phyloP scores from a whole-genome alignment of 2,113 vertebrate species.

The Epinephelus cyanopodus region DNA sequence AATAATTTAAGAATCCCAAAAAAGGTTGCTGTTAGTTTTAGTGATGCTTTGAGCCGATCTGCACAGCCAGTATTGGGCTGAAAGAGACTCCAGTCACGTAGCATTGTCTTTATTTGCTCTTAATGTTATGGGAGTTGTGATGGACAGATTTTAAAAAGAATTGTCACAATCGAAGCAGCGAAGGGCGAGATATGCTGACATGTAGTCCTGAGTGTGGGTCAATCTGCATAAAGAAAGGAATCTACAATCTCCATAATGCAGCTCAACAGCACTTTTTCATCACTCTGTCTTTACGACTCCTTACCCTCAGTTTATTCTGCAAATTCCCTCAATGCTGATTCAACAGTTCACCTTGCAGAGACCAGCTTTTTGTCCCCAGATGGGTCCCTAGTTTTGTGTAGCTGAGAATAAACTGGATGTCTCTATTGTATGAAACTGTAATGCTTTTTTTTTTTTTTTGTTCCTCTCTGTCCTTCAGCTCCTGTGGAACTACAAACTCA shows the following conservation, averaged over 20 bases:
- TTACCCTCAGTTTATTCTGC: background rate
- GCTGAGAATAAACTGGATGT: background rate
- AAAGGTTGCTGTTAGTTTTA: background rate
- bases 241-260: background rate
- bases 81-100: no score
- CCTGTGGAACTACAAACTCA: constrained; percentile 97
- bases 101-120: no score
- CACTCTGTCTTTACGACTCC: background rate
- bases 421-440: background rate
- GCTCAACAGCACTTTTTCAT: background rate
- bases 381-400: background rate
- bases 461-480: constrained; percentile 79
- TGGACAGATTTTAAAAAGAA: no score
- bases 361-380: background rate
- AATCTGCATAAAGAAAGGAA: background rate
- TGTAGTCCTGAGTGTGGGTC: background rate
- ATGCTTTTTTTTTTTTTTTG: background rate
- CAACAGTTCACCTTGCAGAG: background rate
- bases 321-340: background rate
- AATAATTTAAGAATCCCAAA: background rate
- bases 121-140: no score
- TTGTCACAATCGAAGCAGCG: no score
- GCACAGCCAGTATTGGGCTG: background rate
- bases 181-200: background rate
- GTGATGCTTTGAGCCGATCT: background rate